Evolutionary conservation across 64 coral and sea anemone species (phyloP), one percentile per base, ranked within the genome.

Genomic region (Dendrophyllia cribrosa): DNA sequence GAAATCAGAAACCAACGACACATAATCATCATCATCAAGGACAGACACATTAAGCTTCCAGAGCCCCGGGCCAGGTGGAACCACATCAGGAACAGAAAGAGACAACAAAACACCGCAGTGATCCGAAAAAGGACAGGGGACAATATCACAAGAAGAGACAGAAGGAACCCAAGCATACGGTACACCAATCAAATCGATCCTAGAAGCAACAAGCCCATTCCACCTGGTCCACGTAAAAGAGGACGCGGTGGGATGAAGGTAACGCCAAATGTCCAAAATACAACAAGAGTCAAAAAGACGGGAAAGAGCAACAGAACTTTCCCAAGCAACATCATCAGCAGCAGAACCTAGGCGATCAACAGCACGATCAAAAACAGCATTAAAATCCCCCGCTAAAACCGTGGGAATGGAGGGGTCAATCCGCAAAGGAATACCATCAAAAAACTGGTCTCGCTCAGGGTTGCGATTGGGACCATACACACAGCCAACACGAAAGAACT

Each of bases 81-180:
- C 17, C 8, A n/a, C 7, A 23, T 70, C 83, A 4, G 82, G 73
- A 15, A 87, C 72, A 75, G 50, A 19, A 65, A 66, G 63, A 47
- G 23, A 26, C 14, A 47, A 43, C 0, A 56, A 17, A 0, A 88
- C 47, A 43, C 17, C 76, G 14, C 74, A 79, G 5, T 94, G 87
- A 48, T 94, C 92, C 0, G 86, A 89, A 7, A 89, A 89, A 0
- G 78, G 92, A 75, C 68, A 83, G 6, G 86, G 87, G 2, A 59
- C 25, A 22, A 89, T 83, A 9, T 58, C 23, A 9, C 72, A 43
- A 17, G 69, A 53, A 0, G 3, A 1, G 16, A 89, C 45, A 0
- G 17, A 16, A 19, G 88, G 86, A 0, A 25, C 7, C 86, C 43
- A 83, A 26, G 16, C 3, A 0, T 58, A 58, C 0, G 79, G 93